phyloP scores from a whole-genome alignment of 2,797 vertebrate genomes.

The Enteromius trimaculatus region DNA sequence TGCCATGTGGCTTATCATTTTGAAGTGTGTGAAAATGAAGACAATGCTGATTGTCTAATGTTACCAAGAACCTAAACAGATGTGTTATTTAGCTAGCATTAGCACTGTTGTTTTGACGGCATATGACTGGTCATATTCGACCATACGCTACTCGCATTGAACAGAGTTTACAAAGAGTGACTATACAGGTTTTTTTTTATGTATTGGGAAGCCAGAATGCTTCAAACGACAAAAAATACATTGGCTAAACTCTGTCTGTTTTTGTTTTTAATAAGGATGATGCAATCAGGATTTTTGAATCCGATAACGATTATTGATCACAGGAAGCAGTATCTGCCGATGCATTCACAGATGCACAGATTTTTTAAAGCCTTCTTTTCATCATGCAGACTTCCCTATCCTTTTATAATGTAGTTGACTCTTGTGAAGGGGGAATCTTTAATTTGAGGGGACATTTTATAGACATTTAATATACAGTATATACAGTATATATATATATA shows the following conservation, averaged over 20 bases:
- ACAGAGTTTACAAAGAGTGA: too few species aligned
- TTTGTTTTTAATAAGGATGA: not conserved
- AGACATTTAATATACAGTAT: too few species aligned
- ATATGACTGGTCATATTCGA: not conserved
- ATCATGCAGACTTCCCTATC: not conserved
- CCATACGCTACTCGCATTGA: too few species aligned
- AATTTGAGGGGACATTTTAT: too few species aligned
- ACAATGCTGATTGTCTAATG: not conserved
- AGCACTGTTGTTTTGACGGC: not conserved
- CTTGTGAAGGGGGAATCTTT: too few species aligned
- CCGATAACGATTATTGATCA: not conserved
- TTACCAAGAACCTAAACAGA: not conserved
- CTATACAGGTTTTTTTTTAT: too few species aligned
- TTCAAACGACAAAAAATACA: not conserved
- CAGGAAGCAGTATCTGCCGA: not conserved
- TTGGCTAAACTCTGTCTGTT: not conserved
- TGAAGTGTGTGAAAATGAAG: not conserved
- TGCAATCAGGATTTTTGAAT: not conserved
- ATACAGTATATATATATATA: too few species aligned
- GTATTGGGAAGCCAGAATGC: not conserved
- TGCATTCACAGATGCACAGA: not conserved
- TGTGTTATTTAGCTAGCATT: not conserved
- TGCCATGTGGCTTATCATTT: not conserved
- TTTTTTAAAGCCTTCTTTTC: not conserved
- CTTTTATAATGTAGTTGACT: too few species aligned